Evolutionary conservation across 2,888 invertebrate species (phyloP).

Genomic region (Ectobius pallidus): DNA sequence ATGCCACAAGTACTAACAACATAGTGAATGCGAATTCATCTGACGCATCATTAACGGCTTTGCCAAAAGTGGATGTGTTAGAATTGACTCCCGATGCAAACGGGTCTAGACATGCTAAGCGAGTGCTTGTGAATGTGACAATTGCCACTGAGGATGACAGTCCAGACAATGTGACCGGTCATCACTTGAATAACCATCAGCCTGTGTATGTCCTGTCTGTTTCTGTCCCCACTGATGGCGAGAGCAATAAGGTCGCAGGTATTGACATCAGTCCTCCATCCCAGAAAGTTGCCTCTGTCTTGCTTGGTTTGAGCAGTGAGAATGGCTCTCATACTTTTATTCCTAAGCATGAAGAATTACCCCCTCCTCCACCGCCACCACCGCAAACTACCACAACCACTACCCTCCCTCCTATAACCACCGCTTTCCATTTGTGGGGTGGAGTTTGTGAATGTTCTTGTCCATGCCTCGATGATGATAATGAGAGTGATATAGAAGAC

Average conservation of each 20-base stretch:
- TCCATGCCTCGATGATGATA: slow-evolving; percentile 65
- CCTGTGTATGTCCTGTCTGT: slow-evolving; percentile 80
- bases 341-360: slow-evolving; percentile 5
- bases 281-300: slow-evolving; percentile 39
- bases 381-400: slow-evolving; percentile 53
- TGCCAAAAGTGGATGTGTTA: slow-evolving; percentile 40
- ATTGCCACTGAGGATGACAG: slow-evolving; percentile 72
- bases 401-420: slow-evolving; percentile 49
- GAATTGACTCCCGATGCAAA: slow-evolving; percentile 38
- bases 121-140: slow-evolving; percentile 81
- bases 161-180: slow-evolving; percentile 12
- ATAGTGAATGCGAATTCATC: slow-evolving; percentile 11
- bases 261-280: slow-evolving; percentile 54
- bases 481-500: slow-evolving; percentile 47
- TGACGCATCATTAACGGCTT: slow-evolving; percentile 34
- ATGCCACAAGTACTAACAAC: slow-evolving; percentile 6
- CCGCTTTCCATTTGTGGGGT: slow-evolving; percentile 57
- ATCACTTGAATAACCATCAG: slow-evolving; percentile 46
- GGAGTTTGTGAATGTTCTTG: slow-evolving; percentile 78
- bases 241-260: slow-evolving; percentile 59
- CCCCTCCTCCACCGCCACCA: neutral
- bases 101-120: slow-evolving; percentile 55
- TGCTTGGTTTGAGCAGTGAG: slow-evolving; percentile 34
- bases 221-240: slow-evolving; percentile 72
- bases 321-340: slow-evolving; percentile 21